Evolutionary conservation across 1,140 invertebrate species (phyloP).

Genomic region (Grapholita molesta): DNA sequence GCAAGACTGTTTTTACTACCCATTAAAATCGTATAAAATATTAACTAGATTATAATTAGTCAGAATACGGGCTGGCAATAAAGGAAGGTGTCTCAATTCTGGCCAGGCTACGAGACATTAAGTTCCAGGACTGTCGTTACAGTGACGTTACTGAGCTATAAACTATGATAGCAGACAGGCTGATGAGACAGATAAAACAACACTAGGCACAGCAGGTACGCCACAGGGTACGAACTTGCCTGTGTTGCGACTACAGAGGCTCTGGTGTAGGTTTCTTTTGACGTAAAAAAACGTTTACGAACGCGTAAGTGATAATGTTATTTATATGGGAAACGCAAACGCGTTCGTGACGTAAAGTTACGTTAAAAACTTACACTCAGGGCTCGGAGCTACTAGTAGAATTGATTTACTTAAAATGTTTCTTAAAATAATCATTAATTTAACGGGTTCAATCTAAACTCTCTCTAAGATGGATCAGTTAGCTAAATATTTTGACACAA

Average conservation of each 20-base stretch:
- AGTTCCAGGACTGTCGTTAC: not conserved
- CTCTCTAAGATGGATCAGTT: no score
- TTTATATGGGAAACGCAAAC: no score
- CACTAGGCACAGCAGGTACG: not conserved
- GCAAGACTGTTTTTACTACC: not conserved
- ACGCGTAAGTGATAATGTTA: not conserved
- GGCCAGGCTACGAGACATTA: not conserved
- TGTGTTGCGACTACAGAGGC: no score
- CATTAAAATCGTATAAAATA: not conserved
- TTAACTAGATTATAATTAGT: not conserved
- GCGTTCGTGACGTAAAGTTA: no score
- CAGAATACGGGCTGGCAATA: not conserved
- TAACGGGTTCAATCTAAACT: no score
- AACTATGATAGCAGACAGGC: not conserved
- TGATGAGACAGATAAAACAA: not conserved
- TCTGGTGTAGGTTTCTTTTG: no score
- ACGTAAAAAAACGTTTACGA: not conserved
- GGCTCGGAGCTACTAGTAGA: no score
- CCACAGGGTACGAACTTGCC: no score
- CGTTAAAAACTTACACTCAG: no score
- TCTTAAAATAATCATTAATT: no score
- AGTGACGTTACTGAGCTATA: not conserved
- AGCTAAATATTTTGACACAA: no score
- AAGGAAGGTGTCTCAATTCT: not conserved
- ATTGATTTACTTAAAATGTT: no score